Percentiles rank a stretch among this genome's conserved stretches.
These are phyloP conservation scores for Idaea straminata DNA, from an alignment of 2,888 invertebrate species.

Conservation along the genomic window DNA sequence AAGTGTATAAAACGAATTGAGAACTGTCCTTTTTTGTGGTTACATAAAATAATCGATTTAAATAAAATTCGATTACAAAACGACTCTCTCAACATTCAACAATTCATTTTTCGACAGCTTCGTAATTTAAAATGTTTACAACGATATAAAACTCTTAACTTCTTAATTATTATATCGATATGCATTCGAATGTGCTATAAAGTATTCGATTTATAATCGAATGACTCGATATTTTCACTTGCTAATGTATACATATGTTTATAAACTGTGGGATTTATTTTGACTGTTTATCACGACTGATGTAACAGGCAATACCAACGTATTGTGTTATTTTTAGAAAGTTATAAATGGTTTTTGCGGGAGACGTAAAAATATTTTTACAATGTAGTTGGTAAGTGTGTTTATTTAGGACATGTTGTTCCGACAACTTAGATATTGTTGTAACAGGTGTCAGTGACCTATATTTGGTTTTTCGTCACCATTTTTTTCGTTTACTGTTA, in stretches of 20 bases:
- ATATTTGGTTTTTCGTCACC: too few relatives aligned
- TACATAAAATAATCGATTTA: neutral
- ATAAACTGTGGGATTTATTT: conserved; percentile 27
- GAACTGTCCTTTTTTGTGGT: neutral
- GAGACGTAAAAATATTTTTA: neutral
- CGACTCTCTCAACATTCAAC: neutral
- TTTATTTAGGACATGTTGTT: neutral
- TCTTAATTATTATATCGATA: neutral
- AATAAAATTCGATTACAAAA: neutral
- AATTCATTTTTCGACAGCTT: neutral
- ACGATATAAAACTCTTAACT: neutral
- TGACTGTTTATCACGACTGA: conserved; percentile 15
- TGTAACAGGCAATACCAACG: conserved; percentile 12
- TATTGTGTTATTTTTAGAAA: neutral
- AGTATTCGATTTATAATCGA: conserved; percentile 2
- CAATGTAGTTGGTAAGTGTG: neutral
- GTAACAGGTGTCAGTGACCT: too few relatives aligned
- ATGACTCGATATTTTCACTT: conserved; percentile 18
- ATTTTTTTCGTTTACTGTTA: too few relatives aligned
- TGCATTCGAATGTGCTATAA: neutral
- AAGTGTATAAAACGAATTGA: neutral
- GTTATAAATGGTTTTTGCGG: conserved; percentile 1
- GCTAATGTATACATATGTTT: conserved; percentile 21
- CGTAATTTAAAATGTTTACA: neutral
- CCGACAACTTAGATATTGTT: too few relatives aligned